These are phyloP conservation scores for Netelia melanura DNA, from an alignment of 2,888 invertebrate genomes.

Conservation along the genomic window DNA sequence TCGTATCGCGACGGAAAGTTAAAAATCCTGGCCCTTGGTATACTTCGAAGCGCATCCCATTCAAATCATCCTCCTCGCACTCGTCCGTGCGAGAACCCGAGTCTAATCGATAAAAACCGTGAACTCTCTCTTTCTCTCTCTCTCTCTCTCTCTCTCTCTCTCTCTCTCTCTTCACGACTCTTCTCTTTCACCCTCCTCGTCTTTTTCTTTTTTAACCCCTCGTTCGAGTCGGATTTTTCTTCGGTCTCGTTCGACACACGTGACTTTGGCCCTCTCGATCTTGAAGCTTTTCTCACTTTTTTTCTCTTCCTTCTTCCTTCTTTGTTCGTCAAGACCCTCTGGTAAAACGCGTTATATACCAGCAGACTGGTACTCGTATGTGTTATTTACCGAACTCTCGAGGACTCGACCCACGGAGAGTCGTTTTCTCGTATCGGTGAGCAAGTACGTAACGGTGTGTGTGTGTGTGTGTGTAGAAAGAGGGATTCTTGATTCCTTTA, in stretches of 20 bases:
- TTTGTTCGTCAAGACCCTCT: conserved; percentile 38
- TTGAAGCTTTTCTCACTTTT: conserved; percentile 52
- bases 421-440: not conserved
- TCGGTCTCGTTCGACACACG: conserved; percentile 25
- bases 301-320: conserved; percentile 26
- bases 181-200: not conserved
- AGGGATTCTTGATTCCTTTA: conserved; percentile 59
- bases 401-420: conserved; percentile 39
- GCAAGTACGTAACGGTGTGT: not conserved
- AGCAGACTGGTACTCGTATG: conserved; percentile 21
- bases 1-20: conserved; percentile 39
- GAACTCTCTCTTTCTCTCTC: conserved; percentile 42
- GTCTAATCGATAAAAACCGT: conserved; percentile 53
- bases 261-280: conserved; percentile 48
- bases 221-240: conserved; percentile 5
- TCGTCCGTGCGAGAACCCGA: not conserved
- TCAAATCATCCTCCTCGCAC: not conserved
- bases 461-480: conserved; percentile 13
- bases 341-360: conserved; percentile 49
- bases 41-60: conserved; percentile 14
- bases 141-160: conserved; percentile 24
- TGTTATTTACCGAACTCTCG: conserved; percentile 64
- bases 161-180: conserved; percentile 15
- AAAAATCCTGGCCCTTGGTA: not conserved
- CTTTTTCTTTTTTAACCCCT: conserved; percentile 9